Conservation (phyloP, 1,140 invertebrate genomes). For the Camponotus vicinus region DNA sequence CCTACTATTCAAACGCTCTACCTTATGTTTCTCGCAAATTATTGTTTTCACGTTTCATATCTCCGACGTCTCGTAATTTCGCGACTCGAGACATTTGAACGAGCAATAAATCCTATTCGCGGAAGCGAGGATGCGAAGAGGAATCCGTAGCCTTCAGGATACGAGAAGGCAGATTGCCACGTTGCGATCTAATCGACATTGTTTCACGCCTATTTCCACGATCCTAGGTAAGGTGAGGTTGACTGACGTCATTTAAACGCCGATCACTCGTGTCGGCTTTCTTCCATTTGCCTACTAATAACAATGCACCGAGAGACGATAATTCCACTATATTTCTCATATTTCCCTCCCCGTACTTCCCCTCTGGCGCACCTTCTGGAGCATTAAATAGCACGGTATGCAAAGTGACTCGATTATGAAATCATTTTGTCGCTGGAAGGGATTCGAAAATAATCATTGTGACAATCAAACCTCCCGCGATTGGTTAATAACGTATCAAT, state of each 20-base stretch:
- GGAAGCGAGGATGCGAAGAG: constrained; percentile 41
- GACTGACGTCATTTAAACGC: constrained; percentile 63
- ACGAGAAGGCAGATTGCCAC: constrained; percentile 34
- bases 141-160: constrained; percentile 2
- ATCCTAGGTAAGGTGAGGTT: constrained; percentile 65
- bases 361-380: constrained; percentile 57
- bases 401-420: constrained; percentile 48
- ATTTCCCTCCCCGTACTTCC: not conserved
- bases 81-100: not conserved
- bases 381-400: constrained; percentile 59
- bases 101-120: constrained; percentile 18
- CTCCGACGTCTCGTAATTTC: not conserved
- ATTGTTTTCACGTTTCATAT: not conserved
- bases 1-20: too few species aligned
- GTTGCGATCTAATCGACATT: constrained; percentile 67
- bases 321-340: constrained; percentile 44
- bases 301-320: constrained; percentile 23
- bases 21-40: not conserved
- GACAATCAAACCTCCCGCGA: constrained; percentile 9
- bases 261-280: constrained; percentile 55
- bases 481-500: constrained; percentile 9
- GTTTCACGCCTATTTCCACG: constrained; percentile 72
- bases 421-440: constrained; percentile 41
- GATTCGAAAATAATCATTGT: constrained; percentile 13
- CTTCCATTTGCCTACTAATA: constrained; percentile 55